Evolutionary conservation across 1,140 invertebrate species (phyloP).

Genomic region (Calosoma granatense): DNA sequence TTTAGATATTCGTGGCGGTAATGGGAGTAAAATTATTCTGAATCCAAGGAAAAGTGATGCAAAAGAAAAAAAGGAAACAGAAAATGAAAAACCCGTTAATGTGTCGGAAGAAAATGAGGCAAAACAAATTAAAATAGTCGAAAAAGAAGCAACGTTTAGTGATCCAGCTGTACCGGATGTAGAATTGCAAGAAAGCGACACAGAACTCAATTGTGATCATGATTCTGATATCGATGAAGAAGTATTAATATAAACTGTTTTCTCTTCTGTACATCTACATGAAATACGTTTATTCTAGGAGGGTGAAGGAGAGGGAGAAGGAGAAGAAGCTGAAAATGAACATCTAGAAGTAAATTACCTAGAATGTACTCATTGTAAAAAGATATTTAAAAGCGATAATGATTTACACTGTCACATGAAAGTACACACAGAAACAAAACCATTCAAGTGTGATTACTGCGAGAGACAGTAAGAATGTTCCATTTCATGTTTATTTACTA

Average conservation of each 20-base stretch:
- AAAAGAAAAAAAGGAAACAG: no score
- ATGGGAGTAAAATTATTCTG: no score
- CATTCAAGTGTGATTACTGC: slow-evolving; percentile 3
- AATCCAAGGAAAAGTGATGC: no score
- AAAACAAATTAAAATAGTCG: no score
- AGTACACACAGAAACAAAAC: slow-evolving; percentile 3
- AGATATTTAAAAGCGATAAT: not conserved
- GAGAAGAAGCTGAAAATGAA: no score
- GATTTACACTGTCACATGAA: not conserved
- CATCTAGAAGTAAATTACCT: not conserved
- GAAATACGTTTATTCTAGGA: no score
- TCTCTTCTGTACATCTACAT: not conserved
- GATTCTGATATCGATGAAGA: no score
- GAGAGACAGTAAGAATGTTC: not conserved
- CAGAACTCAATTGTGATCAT: not conserved
- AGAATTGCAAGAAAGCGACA: not conserved
- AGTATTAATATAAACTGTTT: not conserved
- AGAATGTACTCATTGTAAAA: not conserved
- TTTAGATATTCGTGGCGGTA: no score
- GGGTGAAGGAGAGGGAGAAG: no score
- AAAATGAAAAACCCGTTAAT: no score
- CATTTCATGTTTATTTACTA: not conserved
- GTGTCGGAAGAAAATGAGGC: no score
- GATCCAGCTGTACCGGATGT: not conserved
- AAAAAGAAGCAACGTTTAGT: no score